phyloP scores from a whole-genome alignment of 2,888 invertebrate genomes.

The Cantharis rufa region DNA sequence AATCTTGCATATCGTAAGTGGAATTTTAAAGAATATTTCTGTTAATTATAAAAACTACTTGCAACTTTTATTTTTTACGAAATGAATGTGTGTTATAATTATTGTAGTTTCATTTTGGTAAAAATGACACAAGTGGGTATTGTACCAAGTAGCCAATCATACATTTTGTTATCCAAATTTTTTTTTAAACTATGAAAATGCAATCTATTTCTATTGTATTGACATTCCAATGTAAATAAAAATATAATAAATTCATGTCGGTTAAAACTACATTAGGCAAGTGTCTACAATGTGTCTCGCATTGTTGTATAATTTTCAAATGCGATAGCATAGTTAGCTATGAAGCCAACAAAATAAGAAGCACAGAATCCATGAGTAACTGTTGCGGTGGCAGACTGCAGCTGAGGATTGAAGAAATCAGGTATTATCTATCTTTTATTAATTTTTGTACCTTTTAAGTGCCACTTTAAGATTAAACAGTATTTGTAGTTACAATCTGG shows the following conservation, averaged over 20 bases:
- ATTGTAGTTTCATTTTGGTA: background rate
- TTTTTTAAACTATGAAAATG: background rate
- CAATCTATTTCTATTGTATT: background rate
- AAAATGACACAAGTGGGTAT: background rate
- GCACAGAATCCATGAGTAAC: constrained; percentile 27
- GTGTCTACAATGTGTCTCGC: constrained; percentile 33
- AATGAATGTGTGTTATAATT: background rate
- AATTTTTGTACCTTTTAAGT: constrained; percentile 54
- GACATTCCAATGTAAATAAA: background rate
- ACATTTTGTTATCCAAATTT: background rate
- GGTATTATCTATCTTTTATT: constrained; percentile 65
- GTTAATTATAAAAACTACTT: background rate
- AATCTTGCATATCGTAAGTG: too few species aligned
- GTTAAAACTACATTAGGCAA: constrained; percentile 28
- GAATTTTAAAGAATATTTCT: too few species aligned
- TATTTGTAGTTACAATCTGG: constrained; percentile 34
- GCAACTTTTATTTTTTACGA: background rate
- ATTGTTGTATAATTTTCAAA: constrained; percentile 41
- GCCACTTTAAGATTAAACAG: constrained; percentile 32
- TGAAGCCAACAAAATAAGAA: constrained; percentile 38
- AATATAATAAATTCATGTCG: background rate
- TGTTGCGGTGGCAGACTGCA: constrained; percentile 45
- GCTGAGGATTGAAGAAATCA: constrained; percentile 56
- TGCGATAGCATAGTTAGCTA: constrained; percentile 42
- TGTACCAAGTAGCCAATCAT: background rate